A percentile compares a stretch with the other conserved stretches of the same genome.
Evolutionary conservation across 1,140 invertebrate genomes (phyloP).

Genomic region (Hesperophylax magnus): DNA sequence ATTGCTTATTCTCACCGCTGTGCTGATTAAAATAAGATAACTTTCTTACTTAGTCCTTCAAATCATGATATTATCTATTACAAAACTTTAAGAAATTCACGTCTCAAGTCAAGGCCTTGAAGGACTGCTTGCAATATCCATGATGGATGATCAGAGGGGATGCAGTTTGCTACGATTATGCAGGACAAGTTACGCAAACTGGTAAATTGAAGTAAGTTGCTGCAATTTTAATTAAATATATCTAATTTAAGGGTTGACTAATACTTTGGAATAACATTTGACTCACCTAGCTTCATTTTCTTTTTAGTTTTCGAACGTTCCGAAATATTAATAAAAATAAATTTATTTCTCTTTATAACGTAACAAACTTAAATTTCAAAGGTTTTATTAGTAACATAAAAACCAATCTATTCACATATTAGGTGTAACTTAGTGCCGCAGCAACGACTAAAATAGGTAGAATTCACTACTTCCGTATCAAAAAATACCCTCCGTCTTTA

Average conservation of each 20-base stretch:
- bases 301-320: no score
- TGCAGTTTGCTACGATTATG: not conserved
- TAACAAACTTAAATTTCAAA: no score
- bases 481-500: not conserved
- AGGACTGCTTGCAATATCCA: not conserved
- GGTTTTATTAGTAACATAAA: no score
- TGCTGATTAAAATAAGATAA: not conserved
- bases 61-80: not conserved
- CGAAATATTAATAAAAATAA: no score
- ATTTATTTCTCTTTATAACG: no score
- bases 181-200: not conserved
- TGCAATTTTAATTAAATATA: not conserved
- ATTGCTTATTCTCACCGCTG: not conserved
- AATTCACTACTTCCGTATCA: not conserved
- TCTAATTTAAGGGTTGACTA: no score
- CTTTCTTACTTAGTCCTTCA: no score
- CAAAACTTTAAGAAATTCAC: not conserved
- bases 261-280: no score
- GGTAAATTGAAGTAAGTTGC: not conserved
- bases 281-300: no score
- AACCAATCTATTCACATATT: no score
- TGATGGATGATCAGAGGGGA: not conserved
- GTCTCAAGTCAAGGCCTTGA: not conserved
- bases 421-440: no score
- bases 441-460: no score